Evolutionary conservation across 1,140 invertebrate genomes (phyloP), one percentile per base, ranked within the genome.

Genomic region (Psix sp.): DNA sequence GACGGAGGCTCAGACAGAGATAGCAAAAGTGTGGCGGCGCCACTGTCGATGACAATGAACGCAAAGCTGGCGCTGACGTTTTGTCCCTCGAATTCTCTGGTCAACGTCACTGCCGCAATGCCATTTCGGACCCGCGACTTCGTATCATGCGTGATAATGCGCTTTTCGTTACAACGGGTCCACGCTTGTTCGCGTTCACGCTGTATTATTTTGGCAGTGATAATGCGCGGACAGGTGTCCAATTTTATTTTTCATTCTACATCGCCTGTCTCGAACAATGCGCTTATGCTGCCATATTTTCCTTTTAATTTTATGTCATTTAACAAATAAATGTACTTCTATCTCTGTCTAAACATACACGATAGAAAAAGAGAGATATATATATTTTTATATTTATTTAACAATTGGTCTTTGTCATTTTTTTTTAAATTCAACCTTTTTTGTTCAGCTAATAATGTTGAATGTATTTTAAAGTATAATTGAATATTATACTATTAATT

Each of bases 41-140:
- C 60, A 40, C 54, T 48, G 60, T 49, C 54, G 56, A 73, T 73
- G 60, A 66, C 60, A 63, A 57, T 40, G 38, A 16, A 14, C 26
- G 35, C 38, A 38, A 54, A 48, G 38, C 62, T 65, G 46, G 42
- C 31, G 56, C 71, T 80, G 77, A 81, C 76, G 77, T 80, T 83
- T 82, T 76, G 77, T 83, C 76, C 66, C 48, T 38, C 73, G 71
- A 80, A 78, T 82, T 81, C n/a, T 29, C 82, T 75, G 76, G 78
- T 80, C 78, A 79, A 80, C 77, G 82, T 80, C 57, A 62, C 54
- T 49, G 54, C 59, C 42, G 43, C 56, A 48, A 74, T 77, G 59
- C 40, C 20, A 49, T 65, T 72, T 60, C 16, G 36, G 10, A 56
- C 14, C 36, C 57, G 51, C 42, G 46, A 40, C 29, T 48, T 54